These are phyloP conservation scores for Pagrus major DNA, from an alignment of 2,113 vertebrate species.

Conservation along the genomic window DNA sequence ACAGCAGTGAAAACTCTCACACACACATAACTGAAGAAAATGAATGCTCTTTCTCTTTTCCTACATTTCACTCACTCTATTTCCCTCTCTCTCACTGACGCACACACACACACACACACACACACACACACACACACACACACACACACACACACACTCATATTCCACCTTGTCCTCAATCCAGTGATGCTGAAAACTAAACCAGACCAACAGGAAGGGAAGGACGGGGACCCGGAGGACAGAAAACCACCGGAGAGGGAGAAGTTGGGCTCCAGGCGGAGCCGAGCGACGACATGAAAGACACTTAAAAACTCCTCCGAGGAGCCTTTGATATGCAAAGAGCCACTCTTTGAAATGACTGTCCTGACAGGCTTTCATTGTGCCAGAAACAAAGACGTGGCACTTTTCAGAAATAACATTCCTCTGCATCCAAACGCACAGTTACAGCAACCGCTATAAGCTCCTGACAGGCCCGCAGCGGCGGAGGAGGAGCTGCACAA, in stretches of 20 bases:
- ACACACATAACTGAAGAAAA: not conserved
- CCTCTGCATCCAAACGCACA: slow-evolving; percentile 23
- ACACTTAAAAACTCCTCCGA: slow-evolving; percentile 47
- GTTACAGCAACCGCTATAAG: not conserved
- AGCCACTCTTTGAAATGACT: slow-evolving; percentile 30
- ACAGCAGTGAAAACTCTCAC: not conserved
- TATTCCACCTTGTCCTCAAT: not conserved
- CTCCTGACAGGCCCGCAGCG: not conserved
- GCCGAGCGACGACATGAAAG: slow-evolving; percentile 41
- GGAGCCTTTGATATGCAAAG: slow-evolving; percentile 79
- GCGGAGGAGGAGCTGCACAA: not conserved
- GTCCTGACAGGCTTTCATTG: slow-evolving; percentile 63
- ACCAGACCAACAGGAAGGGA: not conserved
- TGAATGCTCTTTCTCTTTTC: not conserved
- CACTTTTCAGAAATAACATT: slow-evolving; percentile 64
- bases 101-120: not conserved
- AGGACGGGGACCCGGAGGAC: not conserved
- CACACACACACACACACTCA: not conserved
- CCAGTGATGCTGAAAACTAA: slow-evolving; percentile 36
- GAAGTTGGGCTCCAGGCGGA: not conserved
- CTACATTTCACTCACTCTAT: not conserved
- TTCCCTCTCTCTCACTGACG: not conserved
- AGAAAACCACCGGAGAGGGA: slow-evolving; percentile 8
- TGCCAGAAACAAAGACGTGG: slow-evolving; percentile 58
- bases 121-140: too few species aligned